Conservation (phyloP, 2,888 invertebrate genomes). For the Diarsia mendica region DNA sequence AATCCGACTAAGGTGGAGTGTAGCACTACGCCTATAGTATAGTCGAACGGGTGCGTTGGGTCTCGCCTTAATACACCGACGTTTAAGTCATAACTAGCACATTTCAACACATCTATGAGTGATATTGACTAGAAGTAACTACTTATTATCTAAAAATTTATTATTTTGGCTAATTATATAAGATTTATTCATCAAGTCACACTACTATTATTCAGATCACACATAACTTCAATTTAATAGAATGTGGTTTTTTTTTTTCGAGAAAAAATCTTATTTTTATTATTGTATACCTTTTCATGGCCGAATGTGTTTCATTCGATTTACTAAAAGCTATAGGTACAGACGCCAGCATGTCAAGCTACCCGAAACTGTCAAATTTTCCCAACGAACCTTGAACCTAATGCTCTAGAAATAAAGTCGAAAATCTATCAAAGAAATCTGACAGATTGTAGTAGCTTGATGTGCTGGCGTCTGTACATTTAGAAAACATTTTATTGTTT, state of each 20-base stretch:
- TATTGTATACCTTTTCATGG: conserved; percentile 70
- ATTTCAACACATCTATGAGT: conserved; percentile 72
- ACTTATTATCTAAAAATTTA: conserved; percentile 67
- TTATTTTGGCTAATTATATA: conserved; percentile 74
- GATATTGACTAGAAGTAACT: conserved; percentile 78
- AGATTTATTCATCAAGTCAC: conserved; percentile 57
- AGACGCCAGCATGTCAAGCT: too few relatives aligned
- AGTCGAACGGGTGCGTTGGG: too few relatives aligned
- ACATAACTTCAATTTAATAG: conserved; percentile 59
- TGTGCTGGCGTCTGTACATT: too few relatives aligned
- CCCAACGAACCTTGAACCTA: too few relatives aligned
- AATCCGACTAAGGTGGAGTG: too few relatives aligned
- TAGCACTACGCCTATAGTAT: too few relatives aligned
- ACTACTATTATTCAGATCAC: conserved; percentile 61
- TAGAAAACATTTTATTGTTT: conserved; percentile 15
- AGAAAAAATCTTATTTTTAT: conserved; percentile 52
- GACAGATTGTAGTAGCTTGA: too few relatives aligned
- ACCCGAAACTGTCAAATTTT: too few relatives aligned
- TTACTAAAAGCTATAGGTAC: conserved; percentile 54
- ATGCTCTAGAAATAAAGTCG: too few relatives aligned
- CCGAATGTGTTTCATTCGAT: conserved; percentile 62
- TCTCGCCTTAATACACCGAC: conserved; percentile 54
- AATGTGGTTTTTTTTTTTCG: conserved; percentile 24
- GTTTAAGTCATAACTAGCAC: conserved; percentile 68
- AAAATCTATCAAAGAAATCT: too few relatives aligned